Evolutionary conservation across 2,888 invertebrate species (phyloP).

Genomic region (Cephus runcator): DNA sequence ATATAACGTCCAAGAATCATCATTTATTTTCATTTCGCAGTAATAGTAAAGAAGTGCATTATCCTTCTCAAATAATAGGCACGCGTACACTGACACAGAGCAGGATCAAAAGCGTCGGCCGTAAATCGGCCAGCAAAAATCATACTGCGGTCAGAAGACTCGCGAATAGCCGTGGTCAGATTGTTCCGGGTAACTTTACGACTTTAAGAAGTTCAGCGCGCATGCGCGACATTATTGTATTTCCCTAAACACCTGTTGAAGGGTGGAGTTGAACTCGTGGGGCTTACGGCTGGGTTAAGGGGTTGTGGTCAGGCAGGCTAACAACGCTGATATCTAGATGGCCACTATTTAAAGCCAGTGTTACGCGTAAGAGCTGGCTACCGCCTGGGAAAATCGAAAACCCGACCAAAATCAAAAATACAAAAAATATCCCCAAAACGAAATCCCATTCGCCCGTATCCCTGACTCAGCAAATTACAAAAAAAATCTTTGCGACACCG

Average conservation of each 20-base stretch:
- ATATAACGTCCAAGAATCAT: not conserved
- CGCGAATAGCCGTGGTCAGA: constrained; percentile 31
- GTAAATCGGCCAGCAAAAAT: not conserved
- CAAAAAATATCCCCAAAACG: not conserved
- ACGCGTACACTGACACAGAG: not conserved
- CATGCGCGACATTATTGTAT: constrained; percentile 65
- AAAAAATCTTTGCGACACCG: not conserved
- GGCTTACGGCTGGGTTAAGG: constrained; percentile 57
- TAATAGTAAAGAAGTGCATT: not conserved
- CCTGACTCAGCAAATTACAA: too few species aligned
- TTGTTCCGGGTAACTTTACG: constrained; percentile 48
- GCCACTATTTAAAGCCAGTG: constrained; percentile 1
- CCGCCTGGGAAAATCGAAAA: not conserved
- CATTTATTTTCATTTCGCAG: not conserved
- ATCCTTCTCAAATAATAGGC: not conserved
- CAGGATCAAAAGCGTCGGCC: not conserved
- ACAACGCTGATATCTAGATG: constrained; percentile 51
- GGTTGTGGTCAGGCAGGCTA: constrained; percentile 60
- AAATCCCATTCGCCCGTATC: not conserved
- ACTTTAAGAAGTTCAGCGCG: constrained; percentile 56
- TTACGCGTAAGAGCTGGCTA: not conserved
- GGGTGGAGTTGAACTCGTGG: constrained; percentile 61
- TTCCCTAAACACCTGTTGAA: constrained; percentile 66
- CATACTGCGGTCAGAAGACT: not conserved
- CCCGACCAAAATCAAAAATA: not conserved